Conservation (phyloP, 2,113 vertebrate genomes). For the Chionodraco myersi region DNA sequence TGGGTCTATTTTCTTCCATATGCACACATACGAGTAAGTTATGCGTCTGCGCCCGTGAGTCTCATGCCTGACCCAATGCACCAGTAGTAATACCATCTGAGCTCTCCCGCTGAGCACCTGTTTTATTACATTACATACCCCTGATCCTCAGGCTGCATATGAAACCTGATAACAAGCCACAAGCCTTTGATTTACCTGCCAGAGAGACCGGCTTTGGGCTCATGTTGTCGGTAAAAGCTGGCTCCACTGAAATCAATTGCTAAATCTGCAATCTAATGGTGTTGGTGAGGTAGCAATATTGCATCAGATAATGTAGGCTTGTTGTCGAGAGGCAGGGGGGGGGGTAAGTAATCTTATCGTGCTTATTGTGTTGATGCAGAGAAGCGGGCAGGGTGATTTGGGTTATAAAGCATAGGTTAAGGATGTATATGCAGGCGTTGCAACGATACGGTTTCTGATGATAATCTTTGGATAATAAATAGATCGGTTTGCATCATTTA, state of each 20-base stretch:
- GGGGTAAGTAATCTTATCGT: conserved; percentile 25
- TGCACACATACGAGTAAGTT: conserved; percentile 55
- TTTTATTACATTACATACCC: conserved; percentile 71
- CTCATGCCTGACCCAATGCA: conserved; percentile 53
- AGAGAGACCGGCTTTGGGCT: conserved; percentile 37
- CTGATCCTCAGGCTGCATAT: conserved; percentile 75
- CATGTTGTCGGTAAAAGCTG: conserved; percentile 38
- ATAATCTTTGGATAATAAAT: background rate
- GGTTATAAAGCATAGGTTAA: background rate
- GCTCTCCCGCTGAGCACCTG: conserved; percentile 56
- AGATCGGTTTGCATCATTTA: background rate
- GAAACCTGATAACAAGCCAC: conserved; percentile 73
- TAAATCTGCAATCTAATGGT: conserved; percentile 51
- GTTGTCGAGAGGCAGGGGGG: conserved; percentile 1
- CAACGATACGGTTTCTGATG: background rate
- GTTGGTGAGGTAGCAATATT: conserved; percentile 20
- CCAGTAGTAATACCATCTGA: conserved; percentile 65
- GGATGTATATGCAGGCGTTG: background rate
- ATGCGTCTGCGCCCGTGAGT: conserved; percentile 50
- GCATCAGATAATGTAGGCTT: conserved; percentile 34
- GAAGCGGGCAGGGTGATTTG: background rate
- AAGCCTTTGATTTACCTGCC: conserved; percentile 71
- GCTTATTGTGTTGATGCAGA: conserved; percentile 8
- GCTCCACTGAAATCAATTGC: conserved; percentile 53
- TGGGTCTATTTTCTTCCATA: conserved; percentile 25